phyloP scores from a whole-genome alignment of 1,140 invertebrate species.

The Orussus abietinus region DNA sequence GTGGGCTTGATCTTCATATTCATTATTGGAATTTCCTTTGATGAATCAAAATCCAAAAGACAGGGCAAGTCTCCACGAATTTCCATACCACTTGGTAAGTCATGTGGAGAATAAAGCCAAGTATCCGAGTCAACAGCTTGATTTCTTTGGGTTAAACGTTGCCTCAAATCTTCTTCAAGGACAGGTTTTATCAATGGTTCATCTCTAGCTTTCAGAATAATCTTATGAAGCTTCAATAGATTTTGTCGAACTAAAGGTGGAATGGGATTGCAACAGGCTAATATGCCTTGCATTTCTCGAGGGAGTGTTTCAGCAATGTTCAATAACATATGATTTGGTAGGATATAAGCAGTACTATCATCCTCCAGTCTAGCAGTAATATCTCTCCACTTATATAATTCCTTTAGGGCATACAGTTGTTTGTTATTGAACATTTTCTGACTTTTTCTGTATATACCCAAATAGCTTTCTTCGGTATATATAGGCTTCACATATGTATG shows the following conservation, averaged over 20 bases:
- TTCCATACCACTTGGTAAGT: constrained; percentile 61
- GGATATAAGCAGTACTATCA: constrained; percentile 86
- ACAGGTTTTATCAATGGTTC: constrained; percentile 64
- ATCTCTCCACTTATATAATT: constrained; percentile 89
- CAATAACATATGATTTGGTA: constrained; percentile 94
- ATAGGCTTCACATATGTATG: constrained; percentile 80
- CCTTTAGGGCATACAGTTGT: constrained; percentile 79
- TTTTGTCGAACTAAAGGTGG: constrained; percentile 81
- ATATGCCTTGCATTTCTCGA: constrained; percentile 87
- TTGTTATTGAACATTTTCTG: constrained; percentile 80
- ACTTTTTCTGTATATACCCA: constrained; percentile 72
- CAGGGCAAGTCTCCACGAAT: constrained; percentile 61
- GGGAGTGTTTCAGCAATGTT: constrained; percentile 88
- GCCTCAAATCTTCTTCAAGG: constrained; percentile 50
- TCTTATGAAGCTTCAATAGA: constrained; percentile 70
- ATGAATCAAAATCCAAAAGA: constrained; percentile 42
- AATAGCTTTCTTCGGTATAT: constrained; percentile 68
- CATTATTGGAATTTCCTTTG: not conserved
- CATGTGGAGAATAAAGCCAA: constrained; percentile 64
- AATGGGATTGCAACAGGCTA: constrained; percentile 91
- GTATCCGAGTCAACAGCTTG: constrained; percentile 53
- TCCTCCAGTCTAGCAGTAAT: constrained; percentile 79
- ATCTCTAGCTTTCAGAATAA: constrained; percentile 73
- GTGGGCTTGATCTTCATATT: constrained; percentile 12
- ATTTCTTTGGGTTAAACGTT: constrained; percentile 49